phyloP scores from a whole-genome alignment of 2,888 invertebrate species.

The Ophraella communa region DNA sequence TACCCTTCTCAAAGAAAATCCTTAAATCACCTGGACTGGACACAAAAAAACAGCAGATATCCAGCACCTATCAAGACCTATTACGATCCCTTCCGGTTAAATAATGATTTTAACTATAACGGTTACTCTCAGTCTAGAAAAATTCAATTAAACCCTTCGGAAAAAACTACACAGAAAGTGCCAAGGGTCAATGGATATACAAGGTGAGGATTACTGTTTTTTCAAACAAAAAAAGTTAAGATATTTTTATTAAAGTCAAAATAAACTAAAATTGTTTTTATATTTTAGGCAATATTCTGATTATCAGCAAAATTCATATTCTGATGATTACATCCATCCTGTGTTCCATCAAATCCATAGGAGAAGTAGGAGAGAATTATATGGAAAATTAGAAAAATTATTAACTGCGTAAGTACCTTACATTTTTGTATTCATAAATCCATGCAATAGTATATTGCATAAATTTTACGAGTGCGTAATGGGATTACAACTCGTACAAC shows the following conservation, averaged over 20 bases:
- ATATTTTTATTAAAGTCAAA: not conserved
- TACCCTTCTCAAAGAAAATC: slow-evolving; percentile 31
- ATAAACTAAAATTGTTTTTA: not conserved
- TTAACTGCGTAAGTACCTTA: slow-evolving; percentile 68
- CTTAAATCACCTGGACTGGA: slow-evolving; percentile 38
- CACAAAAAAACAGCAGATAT: slow-evolving; percentile 36
- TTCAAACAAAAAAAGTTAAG: not conserved
- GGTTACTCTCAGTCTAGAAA: not conserved
- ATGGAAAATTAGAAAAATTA: slow-evolving; percentile 68
- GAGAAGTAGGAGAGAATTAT: slow-evolving; percentile 67
- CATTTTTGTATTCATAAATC: not conserved
- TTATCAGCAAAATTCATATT: not conserved
- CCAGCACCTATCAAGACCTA: slow-evolving; percentile 39
- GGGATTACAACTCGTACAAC: too few relatives aligned
- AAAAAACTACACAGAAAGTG: not conserved
- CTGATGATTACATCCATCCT: slow-evolving; percentile 36
- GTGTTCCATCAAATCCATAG: slow-evolving; percentile 63
- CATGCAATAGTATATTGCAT: not conserved
- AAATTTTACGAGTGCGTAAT: too few relatives aligned
- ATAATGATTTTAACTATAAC: slow-evolving; percentile 25
- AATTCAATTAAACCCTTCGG: not conserved
- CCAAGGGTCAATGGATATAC: not conserved
- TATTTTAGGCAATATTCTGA: not conserved
- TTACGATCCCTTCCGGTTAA: slow-evolving; percentile 42
- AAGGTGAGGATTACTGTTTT: slow-evolving; percentile 4